Conservation (phyloP, 1,140 invertebrate genomes). For the Meloidogyne hapla region DNA sequence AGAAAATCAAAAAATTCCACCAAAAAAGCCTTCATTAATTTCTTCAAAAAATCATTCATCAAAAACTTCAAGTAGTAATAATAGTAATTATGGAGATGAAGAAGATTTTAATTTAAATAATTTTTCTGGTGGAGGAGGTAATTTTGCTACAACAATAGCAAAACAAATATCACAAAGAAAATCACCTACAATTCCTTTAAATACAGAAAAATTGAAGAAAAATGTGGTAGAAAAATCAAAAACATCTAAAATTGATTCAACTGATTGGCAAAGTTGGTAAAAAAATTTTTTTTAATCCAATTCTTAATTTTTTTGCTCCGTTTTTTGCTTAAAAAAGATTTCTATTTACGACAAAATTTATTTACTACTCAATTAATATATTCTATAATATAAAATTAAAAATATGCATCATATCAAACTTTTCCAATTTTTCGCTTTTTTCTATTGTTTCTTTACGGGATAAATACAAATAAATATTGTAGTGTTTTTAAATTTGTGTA, state of each 20-base stretch:
- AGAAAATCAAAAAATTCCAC: background rate
- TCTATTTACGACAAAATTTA: too few species aligned
- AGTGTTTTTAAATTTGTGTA: too few species aligned
- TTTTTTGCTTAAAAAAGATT: too few species aligned
- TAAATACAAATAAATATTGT: too few species aligned
- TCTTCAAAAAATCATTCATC: background rate
- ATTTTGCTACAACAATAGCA: background rate
- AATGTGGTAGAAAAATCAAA: background rate
- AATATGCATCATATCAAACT: too few species aligned
- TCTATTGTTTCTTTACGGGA: too few species aligned
- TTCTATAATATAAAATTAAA: too few species aligned
- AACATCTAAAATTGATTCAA: background rate
- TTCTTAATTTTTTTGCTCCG: too few species aligned
- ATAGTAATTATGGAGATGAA: background rate
- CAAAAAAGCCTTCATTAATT: background rate
- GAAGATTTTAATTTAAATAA: background rate
- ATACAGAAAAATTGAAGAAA: background rate
- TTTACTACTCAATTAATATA: too few species aligned
- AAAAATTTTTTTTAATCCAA: too few species aligned
- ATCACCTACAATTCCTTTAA: background rate
- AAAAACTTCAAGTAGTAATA: background rate
- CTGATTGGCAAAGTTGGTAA: constrained; percentile 30
- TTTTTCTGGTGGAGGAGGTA: background rate
- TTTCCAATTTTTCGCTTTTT: too few species aligned
- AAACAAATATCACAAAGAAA: background rate